phyloP scores from a whole-genome alignment of 2,888 invertebrate species.

The Pomacea canaliculata region DNA sequence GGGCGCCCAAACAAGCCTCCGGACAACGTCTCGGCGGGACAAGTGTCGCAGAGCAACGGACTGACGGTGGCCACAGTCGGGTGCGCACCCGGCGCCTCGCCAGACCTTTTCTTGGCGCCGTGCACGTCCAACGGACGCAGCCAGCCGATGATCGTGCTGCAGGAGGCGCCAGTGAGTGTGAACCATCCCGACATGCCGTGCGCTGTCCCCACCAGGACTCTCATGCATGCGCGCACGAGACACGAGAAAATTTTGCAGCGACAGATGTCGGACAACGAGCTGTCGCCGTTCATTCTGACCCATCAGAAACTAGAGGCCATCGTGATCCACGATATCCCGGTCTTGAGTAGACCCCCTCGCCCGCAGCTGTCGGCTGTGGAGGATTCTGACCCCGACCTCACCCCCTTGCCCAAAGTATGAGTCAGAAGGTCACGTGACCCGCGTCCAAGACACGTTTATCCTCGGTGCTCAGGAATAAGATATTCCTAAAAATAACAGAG shows the following conservation, averaged over 20 bases:
- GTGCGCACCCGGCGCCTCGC: background rate
- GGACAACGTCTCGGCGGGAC: background rate
- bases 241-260: constrained; percentile 47
- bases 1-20: background rate
- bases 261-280: constrained; percentile 53
- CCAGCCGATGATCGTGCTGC: constrained; percentile 55
- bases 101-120: constrained; percentile 7
- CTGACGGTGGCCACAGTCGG: constrained; percentile 13
- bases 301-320: constrained; percentile 53
- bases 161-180: constrained; percentile 41
- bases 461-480: no score
- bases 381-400: constrained; percentile 25
- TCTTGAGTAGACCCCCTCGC: constrained; percentile 31
- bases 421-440: background rate
- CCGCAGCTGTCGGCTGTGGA: constrained; percentile 24
- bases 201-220: constrained; percentile 33
- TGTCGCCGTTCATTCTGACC: constrained; percentile 48
- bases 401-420: constrained; percentile 23
- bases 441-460: no score
- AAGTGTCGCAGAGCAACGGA: constrained; percentile 6
- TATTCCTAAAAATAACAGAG: no score
- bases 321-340: constrained; percentile 53
- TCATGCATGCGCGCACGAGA: constrained; percentile 45
- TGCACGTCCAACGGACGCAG: constrained; percentile 9
- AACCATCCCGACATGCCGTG: constrained; percentile 30